Conservation (phyloP, 2,113 vertebrate genomes). For the Axis porcinus region DNA sequence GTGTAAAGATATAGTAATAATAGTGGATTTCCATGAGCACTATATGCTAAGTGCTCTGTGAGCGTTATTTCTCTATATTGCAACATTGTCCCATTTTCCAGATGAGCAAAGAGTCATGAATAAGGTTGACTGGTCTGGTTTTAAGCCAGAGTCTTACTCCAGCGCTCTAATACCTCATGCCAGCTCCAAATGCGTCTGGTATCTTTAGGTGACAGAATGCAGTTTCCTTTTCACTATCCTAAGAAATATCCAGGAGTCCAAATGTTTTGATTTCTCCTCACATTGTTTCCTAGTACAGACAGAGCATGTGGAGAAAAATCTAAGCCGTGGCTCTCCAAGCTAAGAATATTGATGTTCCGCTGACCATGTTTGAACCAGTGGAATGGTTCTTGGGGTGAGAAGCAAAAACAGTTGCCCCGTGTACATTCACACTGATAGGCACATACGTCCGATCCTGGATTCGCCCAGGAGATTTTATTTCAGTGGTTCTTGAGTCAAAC, state of each 20-base stretch:
- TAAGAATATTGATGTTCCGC: no score
- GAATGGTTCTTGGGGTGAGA: neutral
- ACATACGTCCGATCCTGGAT: accelerated
- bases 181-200: accelerated
- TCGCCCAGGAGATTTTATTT: neutral
- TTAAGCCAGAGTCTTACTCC: neutral
- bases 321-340: neutral
- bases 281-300: neutral
- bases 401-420: accelerated
- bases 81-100: neutral
- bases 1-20: neutral
- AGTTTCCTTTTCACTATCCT: neutral
- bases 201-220: neutral
- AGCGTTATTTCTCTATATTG: neutral
- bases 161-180: neutral
- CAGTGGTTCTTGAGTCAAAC: neutral
- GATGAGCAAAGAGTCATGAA: neutral
- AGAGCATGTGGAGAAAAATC: neutral
- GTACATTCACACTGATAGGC: accelerated
- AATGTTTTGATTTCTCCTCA: neutral
- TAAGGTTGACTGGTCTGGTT: neutral
- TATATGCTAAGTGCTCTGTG: neutral
- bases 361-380: neutral
- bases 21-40: neutral
- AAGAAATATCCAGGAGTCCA: neutral